Base-by-base conservation (phyloP, 2,888 invertebrate genomes). In the Hylaea fasciaria region DNA sequence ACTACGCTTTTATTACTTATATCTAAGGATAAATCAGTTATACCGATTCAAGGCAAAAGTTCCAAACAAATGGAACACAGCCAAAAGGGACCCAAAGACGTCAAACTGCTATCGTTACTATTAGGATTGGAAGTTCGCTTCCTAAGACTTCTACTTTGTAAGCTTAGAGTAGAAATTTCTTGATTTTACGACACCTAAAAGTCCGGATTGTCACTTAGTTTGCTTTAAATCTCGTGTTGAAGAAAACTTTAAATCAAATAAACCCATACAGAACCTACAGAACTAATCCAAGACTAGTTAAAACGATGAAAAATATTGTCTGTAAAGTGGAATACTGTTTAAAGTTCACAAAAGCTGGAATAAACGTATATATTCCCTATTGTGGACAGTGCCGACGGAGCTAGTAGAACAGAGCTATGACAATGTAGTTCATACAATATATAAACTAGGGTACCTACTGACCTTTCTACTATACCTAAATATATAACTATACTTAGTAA, bases 61-160 rank as follows among this genome's bases (percentile, higher is more conserved):
- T 68, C 46, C 28, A 55, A 70, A 70, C 62, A 68, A 70, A 68
- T 70, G 66, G 66, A 66, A 68, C 65, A 41, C 56, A 40, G 56
- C 62, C 66, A 62, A 66, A 61, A 65, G 57, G 41, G 37, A 68
- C 59, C 63, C 53, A 58, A n/a, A n/a, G n/a, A n/a, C n/a, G n/a
- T 65, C 65, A 70, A 65, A 66, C 62, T 66, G 56, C 66, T 70
- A 70, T 70, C 66, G 68, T 60, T 60, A 60, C 68, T 66, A 66
- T 68, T 69, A 68, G 67, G 60, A 65, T 66, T 62, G 66, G 64
- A 68, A 60, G 64, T 57, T 65, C 5, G 49, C 54, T 63, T 55
- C 59, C 64, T 44, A 64, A 65, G 68, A 68, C 66, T 70, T 22
- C 3, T 22, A 22, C 22, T 22, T 22, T 68, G 65, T 66, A 64